These are phyloP conservation scores for Cyanoliseus patagonus DNA, from an alignment of 2,113 vertebrate genomes.

Conservation along the genomic window DNA sequence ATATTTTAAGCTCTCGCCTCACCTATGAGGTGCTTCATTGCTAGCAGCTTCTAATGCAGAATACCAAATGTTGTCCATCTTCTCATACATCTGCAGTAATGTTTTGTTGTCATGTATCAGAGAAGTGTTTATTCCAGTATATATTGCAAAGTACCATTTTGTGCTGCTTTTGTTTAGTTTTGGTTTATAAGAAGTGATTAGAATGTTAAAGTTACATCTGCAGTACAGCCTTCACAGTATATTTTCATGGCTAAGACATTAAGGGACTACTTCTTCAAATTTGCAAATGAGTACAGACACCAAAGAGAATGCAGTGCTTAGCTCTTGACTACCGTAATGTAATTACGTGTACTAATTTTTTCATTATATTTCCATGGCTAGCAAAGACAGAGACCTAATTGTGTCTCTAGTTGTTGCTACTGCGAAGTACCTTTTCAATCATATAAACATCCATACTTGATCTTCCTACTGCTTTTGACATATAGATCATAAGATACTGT, in stretches of 20 bases:
- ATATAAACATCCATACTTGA: conserved; percentile 2
- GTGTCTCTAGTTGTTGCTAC: conserved; percentile 10
- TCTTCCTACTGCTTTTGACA: conserved; percentile 11
- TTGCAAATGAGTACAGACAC: neutral
- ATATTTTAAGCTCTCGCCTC: neutral
- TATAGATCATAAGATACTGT: neutral
- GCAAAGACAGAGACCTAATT: conserved; percentile 4
- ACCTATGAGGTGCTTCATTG: neutral
- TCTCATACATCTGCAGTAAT: neutral
- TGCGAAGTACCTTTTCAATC: conserved; percentile 39
- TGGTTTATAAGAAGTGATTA: neutral
- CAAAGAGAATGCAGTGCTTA: conserved; percentile 12
- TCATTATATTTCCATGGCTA: conserved; percentile 1
- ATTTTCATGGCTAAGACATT: neutral
- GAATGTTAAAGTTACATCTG: neutral
- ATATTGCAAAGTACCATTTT: neutral
- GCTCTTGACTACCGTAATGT: neutral
- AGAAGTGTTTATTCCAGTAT: neutral
- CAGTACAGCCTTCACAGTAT: neutral
- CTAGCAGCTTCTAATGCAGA: neutral
- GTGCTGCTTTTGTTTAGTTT: neutral
- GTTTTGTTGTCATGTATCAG: neutral
- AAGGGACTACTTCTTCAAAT: neutral
- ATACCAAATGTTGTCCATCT: neutral
- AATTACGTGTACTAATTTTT: conserved; percentile 33